Evolutionary conservation across 2,797 vertebrate genomes (phyloP).

Genomic region (Thamnophis elegans): DNA sequence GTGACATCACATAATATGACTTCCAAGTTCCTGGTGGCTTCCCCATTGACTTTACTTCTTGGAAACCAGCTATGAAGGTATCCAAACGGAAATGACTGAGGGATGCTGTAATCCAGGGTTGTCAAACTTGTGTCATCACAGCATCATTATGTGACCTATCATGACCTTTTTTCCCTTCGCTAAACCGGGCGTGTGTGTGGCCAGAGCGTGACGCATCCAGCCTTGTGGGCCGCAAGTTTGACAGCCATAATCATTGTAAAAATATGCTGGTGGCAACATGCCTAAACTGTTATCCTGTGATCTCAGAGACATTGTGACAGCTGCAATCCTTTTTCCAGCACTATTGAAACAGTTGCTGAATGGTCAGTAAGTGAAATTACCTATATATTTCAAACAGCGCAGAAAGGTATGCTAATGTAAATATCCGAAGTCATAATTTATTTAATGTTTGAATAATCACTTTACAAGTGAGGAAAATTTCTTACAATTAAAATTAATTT

Average conservation of each 20-base stretch:
- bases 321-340: neutral
- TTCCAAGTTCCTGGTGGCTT: neutral
- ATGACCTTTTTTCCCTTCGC: no score
- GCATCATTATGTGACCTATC: no score
- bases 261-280: neutral
- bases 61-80: no score
- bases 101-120: no score
- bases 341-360: neutral
- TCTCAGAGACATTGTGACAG: neutral
- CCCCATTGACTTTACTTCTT: neutral
- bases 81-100: no score
- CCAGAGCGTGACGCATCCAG: no score
- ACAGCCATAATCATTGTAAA: neutral
- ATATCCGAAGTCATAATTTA: neutral
- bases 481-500: neutral
- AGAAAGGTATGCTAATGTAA: neutral
- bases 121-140: no score
- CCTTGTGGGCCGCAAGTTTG: no score
- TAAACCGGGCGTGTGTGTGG: no score
- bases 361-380: neutral
- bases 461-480: neutral
- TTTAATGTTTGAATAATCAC: neutral
- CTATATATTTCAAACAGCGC: neutral
- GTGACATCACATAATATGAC: neutral
- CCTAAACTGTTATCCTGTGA: neutral